These are phyloP conservation scores for Heteromormyrus szaboi DNA, from an alignment of 2,797 vertebrate species.

Conservation along the genomic window DNA sequence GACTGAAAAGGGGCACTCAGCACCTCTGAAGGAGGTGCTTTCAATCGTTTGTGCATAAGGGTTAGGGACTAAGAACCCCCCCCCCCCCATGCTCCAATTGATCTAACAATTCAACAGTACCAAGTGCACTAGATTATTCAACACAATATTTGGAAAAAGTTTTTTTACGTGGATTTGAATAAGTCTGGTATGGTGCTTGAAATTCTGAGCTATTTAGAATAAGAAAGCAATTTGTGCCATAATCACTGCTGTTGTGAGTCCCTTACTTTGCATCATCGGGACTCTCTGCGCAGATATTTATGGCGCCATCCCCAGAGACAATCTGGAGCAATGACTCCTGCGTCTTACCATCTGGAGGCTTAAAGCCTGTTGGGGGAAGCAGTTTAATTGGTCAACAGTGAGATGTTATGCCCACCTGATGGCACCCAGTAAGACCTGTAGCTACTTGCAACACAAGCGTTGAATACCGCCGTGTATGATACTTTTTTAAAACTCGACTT, in stretches of 20 bases:
- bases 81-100: neutral
- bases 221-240: neutral
- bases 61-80: neutral
- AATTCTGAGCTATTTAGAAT: neutral
- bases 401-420: neutral
- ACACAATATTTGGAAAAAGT: neutral
- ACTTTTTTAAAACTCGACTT: neutral
- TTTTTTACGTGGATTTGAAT: neutral
- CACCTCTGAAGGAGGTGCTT: neutral
- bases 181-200: neutral
- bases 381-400: slow-evolving; percentile 6
- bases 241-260: neutral
- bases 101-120: neutral
- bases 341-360: slow-evolving; percentile 80
- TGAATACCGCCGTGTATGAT: neutral
- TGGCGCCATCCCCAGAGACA: slow-evolving; percentile 79
- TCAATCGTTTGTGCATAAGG: neutral
- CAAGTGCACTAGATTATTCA: neutral
- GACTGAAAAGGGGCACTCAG: neutral
- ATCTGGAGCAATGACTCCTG: slow-evolving; percentile 84
- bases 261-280: slow-evolving; percentile 89
- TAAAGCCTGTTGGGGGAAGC: slow-evolving; percentile 65
- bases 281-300: slow-evolving; percentile 88
- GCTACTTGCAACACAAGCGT: neutral
- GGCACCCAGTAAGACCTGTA: neutral